Base-by-base conservation (phyloP, 2,797 vertebrate species). In the Euthynnus affinis region DNA sequence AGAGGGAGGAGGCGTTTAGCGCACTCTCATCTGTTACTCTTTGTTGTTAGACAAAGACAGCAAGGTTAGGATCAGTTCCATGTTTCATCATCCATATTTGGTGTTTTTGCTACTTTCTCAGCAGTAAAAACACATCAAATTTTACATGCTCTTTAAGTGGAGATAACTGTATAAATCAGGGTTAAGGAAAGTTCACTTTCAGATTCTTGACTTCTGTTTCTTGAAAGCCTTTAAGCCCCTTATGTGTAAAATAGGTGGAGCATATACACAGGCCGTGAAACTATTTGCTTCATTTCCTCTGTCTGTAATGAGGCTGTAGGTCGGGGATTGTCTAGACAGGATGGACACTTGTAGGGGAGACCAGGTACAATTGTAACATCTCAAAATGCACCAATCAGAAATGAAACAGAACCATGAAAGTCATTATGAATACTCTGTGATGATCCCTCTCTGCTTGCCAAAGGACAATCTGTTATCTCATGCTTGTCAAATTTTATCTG, bases 201-300 rank as follows among this genome's bases (percentile, higher is more conserved):
- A 32, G 75, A 37, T 37, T 37, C 37, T 56, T 6, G 27, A 62
- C 52, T 71, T 18, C 37, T 74, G 51, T 64, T 84, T 87, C 57
- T 65, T 23, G 49, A 66, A 78, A 62, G 61, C 68, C 51, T 65
- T 82, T 53, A 67, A 81, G 48, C 32, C 15, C 71, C 37, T 67
- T 71, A 88, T 91, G 71, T 93, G 91, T 87, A 78, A 91, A 92
- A 82, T 9, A 10, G 46, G 48, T 76, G 75, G 32, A 84, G 48
- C n/a, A 44, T 59, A 51, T 70, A 15, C 1, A 1, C 46, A 34
- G 42, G 40, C 14, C 37, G 3, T 17, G 51, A 86, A 84, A 90
- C 88, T 89, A 90, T 88, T 51, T 53, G 49, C 52, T 64, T 73
- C 2, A 72, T 88, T 92, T 91, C 88, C 88, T 83, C 20, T 23